Evolutionary conservation across 2,888 invertebrate species (phyloP).

Genomic region (Acronicta leporina): DNA sequence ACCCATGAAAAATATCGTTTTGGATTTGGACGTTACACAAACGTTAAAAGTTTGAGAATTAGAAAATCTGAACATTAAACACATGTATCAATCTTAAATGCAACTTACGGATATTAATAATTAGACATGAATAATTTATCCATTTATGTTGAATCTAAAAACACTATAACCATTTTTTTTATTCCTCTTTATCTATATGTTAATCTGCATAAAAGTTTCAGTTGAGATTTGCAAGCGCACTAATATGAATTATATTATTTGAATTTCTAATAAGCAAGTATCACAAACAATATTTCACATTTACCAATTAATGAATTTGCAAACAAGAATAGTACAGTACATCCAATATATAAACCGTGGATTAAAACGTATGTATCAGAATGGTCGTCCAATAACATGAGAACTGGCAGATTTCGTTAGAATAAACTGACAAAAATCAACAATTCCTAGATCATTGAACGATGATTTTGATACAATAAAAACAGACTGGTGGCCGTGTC

Average conservation of each 20-base stretch:
- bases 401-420: too few relatives aligned
- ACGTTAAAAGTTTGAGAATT: background rate
- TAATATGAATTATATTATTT: conserved; percentile 27
- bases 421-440: too few relatives aligned
- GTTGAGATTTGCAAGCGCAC: conserved; percentile 40
- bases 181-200: conserved; percentile 4
- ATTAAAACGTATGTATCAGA: conserved; percentile 7
- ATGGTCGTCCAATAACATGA: too few relatives aligned
- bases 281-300: conserved; percentile 48
- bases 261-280: conserved; percentile 46
- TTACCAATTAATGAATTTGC: conserved; percentile 31
- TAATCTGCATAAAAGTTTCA: conserved; percentile 9
- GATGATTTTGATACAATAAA: too few relatives aligned
- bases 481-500: background rate
- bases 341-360: conserved; percentile 10
- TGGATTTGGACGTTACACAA: background rate
- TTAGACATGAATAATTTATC: background rate
- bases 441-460: too few relatives aligned
- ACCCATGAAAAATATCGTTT: background rate
- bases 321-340: conserved; percentile 26
- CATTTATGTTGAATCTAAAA: background rate
- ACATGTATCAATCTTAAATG: conserved; percentile 1
- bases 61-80: conserved; percentile 8
- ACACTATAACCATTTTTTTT: background rate
- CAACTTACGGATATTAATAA: conserved; percentile 4